Conservation (phyloP, 2,888 invertebrate species). For the Eurois occulta region DNA sequence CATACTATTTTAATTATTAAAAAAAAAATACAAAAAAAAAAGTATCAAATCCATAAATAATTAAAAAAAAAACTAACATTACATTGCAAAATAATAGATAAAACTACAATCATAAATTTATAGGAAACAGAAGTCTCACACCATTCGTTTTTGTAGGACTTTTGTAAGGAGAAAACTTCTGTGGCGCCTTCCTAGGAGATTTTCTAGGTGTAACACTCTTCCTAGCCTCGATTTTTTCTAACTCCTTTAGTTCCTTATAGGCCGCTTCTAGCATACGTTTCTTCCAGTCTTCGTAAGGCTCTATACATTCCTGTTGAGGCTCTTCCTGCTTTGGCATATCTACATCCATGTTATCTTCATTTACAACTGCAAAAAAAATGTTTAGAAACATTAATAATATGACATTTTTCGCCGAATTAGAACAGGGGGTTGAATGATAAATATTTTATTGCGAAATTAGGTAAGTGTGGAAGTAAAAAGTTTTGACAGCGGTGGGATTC, state of each 20-base stretch:
- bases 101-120: constrained; percentile 66
- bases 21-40: constrained; percentile 18
- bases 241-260: constrained; percentile 77
- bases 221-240: constrained; percentile 66
- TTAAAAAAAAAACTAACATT: constrained; percentile 30
- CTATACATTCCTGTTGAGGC: constrained; percentile 77
- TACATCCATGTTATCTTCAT: constrained; percentile 75
- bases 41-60: constrained; percentile 43
- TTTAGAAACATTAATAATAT: neutral
- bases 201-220: constrained; percentile 72
- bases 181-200: constrained; percentile 81
- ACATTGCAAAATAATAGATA: constrained; percentile 1
- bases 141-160: constrained; percentile 74
- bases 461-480: constrained; percentile 66
- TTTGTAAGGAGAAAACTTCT: constrained; percentile 83
- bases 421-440: fast-evolving
- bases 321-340: constrained; percentile 70
- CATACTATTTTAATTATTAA: constrained; percentile 16
- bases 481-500: constrained; percentile 92
- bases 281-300: constrained; percentile 92
- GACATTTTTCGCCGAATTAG: neutral
- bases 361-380: constrained; percentile 69
- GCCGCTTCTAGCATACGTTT: constrained; percentile 89
- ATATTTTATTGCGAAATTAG: neutral
- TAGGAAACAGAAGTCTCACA: constrained; percentile 82